A percentile compares a stretch with the other conserved stretches of the same genome.
These are phyloP conservation scores for Gallinago stenura DNA, from an alignment of 2,797 vertebrate species.

Conservation along the genomic window DNA sequence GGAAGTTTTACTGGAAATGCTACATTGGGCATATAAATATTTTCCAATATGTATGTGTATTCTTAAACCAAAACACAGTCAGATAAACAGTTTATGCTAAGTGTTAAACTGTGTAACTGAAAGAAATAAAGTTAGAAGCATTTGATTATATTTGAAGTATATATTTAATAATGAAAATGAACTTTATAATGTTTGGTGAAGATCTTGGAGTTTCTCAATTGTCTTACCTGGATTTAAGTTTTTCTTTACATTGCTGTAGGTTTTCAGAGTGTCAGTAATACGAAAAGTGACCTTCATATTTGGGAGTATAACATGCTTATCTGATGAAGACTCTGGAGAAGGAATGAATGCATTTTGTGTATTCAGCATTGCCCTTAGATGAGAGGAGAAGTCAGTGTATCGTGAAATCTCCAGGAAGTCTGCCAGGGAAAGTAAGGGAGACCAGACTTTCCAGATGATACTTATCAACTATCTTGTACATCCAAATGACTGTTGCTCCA, in stretches of 20 bases:
- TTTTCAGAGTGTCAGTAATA: not conserved
- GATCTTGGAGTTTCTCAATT: not conserved
- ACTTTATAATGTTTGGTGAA: not conserved
- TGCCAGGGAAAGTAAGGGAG: constrained; percentile 26
- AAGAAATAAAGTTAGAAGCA: constrained; percentile 58
- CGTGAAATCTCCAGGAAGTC: not conserved
- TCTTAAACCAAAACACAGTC: constrained; percentile 10
- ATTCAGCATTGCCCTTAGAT: not conserved
- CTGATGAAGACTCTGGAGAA: constrained; percentile 1
- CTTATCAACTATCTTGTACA: not conserved
- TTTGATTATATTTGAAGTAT: constrained; percentile 40
- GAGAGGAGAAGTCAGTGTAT: not conserved
- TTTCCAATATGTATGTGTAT: constrained; percentile 14
- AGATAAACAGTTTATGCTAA: constrained; percentile 41
- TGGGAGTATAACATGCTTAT: not conserved
- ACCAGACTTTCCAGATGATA: constrained; percentile 11
- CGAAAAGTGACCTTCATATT: not conserved
- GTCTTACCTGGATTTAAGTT: not conserved
- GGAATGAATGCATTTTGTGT: not conserved
- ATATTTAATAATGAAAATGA: constrained; percentile 9
- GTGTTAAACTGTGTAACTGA: constrained; percentile 55
- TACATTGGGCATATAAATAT: constrained; percentile 22
- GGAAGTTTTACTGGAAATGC: constrained; percentile 42
- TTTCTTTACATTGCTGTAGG: not conserved
- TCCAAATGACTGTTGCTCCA: not conserved